phyloP scores from a whole-genome alignment of 2,888 invertebrate species.

The Atethmia centrago region DNA sequence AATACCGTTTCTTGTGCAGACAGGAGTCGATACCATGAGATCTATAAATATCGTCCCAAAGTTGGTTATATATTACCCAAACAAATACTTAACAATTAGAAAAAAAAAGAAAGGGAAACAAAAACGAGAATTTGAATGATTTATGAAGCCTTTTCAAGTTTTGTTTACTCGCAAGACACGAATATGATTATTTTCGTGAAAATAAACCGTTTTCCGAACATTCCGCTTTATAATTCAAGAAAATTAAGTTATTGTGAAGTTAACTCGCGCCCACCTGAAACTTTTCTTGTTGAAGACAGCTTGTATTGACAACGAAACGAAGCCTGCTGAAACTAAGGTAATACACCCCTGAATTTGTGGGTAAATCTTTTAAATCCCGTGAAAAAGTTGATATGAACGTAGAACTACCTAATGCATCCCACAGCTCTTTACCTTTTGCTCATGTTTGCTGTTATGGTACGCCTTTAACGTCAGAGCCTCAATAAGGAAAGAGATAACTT shows the following conservation, averaged over 20 bases:
- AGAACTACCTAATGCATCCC: not conserved
- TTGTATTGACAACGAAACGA: constrained; percentile 41
- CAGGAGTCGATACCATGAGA: constrained; percentile 7
- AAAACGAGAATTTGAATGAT: constrained; percentile 50
- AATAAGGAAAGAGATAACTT: not conserved
- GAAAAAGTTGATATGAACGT: not conserved
- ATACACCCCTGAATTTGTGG: not conserved
- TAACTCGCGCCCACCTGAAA: constrained; percentile 51
- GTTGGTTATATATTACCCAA: constrained; percentile 41
- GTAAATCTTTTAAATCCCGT: not conserved
- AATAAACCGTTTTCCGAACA: constrained; percentile 46
- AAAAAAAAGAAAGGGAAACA: not conserved
- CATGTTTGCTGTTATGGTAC: not conserved
- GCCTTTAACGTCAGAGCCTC: not conserved
- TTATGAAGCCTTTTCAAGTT: constrained; percentile 51
- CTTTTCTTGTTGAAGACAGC: constrained; percentile 40
- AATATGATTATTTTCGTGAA: constrained; percentile 57
- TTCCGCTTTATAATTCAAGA: constrained; percentile 55
- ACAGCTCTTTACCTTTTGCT: not conserved
- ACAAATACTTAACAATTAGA: constrained; percentile 48
- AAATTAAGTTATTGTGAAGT: constrained; percentile 55
- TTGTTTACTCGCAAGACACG: constrained; percentile 57
- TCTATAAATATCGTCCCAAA: constrained; percentile 41
- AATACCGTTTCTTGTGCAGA: not conserved
- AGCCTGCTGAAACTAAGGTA: constrained; percentile 8